Evolutionary conservation across 1,140 invertebrate species (phyloP).

Genomic region (Dinothrombium tinctorium): DNA sequence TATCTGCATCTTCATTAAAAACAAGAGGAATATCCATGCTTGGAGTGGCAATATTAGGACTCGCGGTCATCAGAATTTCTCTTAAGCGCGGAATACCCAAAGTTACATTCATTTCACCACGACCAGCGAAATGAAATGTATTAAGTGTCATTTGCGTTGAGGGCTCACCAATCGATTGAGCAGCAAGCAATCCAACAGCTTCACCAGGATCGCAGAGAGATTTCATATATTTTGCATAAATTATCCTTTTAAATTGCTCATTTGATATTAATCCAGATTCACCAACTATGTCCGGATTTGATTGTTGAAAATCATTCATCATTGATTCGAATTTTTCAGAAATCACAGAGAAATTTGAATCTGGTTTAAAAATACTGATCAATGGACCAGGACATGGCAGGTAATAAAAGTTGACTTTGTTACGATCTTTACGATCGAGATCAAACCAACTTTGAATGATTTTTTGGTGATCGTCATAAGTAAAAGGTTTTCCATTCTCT

Average conservation of each 20-base stretch:
- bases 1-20: constrained; percentile 4
- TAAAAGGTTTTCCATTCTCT: neutral
- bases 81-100: constrained; percentile 82
- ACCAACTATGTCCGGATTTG: constrained; percentile 12
- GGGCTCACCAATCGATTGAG: constrained; percentile 47
- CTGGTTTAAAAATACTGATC: constrained; percentile 36
- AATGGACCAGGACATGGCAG: constrained; percentile 34
- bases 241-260: constrained; percentile 34
- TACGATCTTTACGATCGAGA: constrained; percentile 17
- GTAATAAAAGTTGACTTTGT: neutral
- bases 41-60: constrained; percentile 75
- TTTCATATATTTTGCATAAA: constrained; percentile 49
- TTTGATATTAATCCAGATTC: neutral
- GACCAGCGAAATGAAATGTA: constrained; percentile 97
- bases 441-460: constrained; percentile 20
- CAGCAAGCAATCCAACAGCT: constrained; percentile 80
- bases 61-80: constrained; percentile 91
- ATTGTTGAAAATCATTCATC: constrained; percentile 31
- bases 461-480: constrained; percentile 30
- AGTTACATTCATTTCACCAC: constrained; percentile 99
- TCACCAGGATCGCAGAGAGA: constrained; percentile 68
- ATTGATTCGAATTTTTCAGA: constrained; percentile 49
- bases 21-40: constrained; percentile 75
- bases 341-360: constrained; percentile 43
- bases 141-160: constrained; percentile 99